Evolutionary conservation across 2,888 invertebrate genomes (phyloP), one percentile per base, ranked within the genome.

Genomic region (Meghimatium bilineatum): DNA sequence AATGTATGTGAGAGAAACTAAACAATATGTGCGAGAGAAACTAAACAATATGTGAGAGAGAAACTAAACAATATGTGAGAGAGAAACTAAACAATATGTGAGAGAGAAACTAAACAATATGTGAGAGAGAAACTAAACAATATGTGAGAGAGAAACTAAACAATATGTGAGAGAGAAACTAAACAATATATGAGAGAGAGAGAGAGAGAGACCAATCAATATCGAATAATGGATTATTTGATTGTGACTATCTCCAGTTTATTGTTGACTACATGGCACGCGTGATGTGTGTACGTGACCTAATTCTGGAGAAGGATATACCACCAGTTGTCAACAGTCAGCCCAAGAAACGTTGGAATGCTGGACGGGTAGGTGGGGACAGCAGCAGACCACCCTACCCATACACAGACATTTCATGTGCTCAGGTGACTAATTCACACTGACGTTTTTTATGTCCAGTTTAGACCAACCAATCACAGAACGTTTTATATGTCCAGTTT

Each of bases 251-350:
- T 69, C 49, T 34, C 34, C 86, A 91, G 91, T 74, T 91, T 52
- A 91, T 92, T 89, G 91, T 92, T 23, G 90, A 91, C 85, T 86
- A 88, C 66, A 86, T 91, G 44, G 91, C 91, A 10, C 86, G 89
- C 3, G 80, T 88, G 6, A 88, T 92, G 36, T 89, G 89, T 74
- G 85, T 91, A 1, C 88, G 89, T 10, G 85, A 86, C 80, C 87
- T 89, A 69, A 86, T 91, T 36, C 78, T 91, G 44, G 91, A 91
- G 69, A 88, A 87, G 26, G 89, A 89, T 32, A 81, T 71, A 71
- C 38, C 56, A 32, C 38, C 77, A 23, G 85, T 83, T 26, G 86
- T 87, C 23, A 80, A 81, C 14, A 63, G 38, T 8, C 63, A 63
- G 52, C 79, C 87, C 66, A 81, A 86, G 80, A 85, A 86, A 69